Percentiles rank a stretch among this genome's conserved stretches.
Evolutionary conservation across 2,888 invertebrate genomes (phyloP).

Genomic region (Fabriciana adippe): DNA sequence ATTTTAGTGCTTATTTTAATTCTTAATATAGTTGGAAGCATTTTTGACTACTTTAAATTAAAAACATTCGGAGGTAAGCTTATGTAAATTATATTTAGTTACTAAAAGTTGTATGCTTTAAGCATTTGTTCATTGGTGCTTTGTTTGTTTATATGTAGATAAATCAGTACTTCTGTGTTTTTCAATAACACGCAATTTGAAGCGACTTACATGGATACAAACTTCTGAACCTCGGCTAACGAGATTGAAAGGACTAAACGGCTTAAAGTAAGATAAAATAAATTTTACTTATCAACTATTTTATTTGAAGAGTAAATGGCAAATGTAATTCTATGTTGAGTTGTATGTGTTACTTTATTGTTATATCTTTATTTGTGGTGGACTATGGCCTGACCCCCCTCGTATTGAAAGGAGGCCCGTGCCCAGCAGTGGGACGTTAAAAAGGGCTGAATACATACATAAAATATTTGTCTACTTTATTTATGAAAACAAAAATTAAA

Average conservation of each 20-base stretch:
- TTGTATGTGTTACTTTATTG: no score
- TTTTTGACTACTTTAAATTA: constrained; percentile 46
- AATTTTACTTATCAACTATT: not conserved
- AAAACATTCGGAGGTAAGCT: constrained; percentile 34
- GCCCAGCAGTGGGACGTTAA: no score
- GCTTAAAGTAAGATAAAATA: constrained; percentile 44
- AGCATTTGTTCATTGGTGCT: constrained; percentile 11
- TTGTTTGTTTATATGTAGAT: constrained; percentile 29
- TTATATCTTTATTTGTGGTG: no score
- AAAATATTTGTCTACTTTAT: no score
- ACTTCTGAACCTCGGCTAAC: constrained; percentile 23
- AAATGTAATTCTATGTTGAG: no score
- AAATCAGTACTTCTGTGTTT: constrained; percentile 46
- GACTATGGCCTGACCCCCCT: no score
- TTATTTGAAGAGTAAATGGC: no score
- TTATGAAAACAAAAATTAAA: no score
- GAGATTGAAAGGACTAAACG: constrained; percentile 44
- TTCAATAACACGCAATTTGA: constrained; percentile 51
- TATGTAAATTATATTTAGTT: not conserved
- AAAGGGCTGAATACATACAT: no score
- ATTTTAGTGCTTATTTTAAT: constrained; percentile 53
- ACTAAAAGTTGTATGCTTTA: not conserved
- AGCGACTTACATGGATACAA: constrained; percentile 26
- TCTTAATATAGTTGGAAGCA: constrained; percentile 56
- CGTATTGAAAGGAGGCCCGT: no score